These are phyloP conservation scores for Delia radicum DNA, from an alignment of 1,140 invertebrate species.

Conservation along the genomic window DNA sequence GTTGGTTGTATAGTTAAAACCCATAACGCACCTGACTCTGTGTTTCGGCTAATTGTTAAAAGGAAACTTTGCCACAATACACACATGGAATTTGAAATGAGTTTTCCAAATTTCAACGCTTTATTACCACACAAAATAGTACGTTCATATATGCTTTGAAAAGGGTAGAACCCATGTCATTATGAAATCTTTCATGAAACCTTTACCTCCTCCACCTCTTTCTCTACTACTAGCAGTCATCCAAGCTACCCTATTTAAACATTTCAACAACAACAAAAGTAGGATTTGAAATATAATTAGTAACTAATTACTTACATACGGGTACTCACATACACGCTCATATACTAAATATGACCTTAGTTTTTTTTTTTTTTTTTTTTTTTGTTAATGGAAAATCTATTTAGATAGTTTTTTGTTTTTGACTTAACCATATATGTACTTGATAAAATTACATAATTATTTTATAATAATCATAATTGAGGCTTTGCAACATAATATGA, in stretches of 20 bases:
- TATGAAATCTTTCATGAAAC: background rate
- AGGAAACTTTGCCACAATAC: slow-evolving; percentile 19
- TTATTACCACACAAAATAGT: background rate
- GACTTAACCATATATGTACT: background rate
- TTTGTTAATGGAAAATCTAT: background rate
- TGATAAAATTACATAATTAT: background rate
- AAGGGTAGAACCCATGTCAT: slow-evolving; percentile 22
- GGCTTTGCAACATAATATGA: background rate
- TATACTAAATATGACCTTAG: background rate
- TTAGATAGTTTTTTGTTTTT: background rate
- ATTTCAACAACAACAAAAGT: background rate
- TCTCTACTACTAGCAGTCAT: background rate
- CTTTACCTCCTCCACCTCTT: background rate
- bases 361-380: slow-evolving; percentile 4
- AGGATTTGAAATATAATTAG: slow-evolving; percentile 14
- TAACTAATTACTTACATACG: slow-evolving; percentile 12
- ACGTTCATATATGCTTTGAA: background rate
- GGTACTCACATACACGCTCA: background rate
- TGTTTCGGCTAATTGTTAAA: slow-evolving; percentile 14
- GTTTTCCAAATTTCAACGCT: slow-evolving; percentile 17
- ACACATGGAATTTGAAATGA: slow-evolving; percentile 6
- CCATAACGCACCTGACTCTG: slow-evolving; percentile 4
- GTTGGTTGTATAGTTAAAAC: background rate
- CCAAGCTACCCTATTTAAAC: background rate
- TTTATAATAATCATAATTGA: background rate